These are phyloP conservation scores for Formicarius rufipectus DNA, from an alignment of 2,113 vertebrate genomes.

Conservation along the genomic window DNA sequence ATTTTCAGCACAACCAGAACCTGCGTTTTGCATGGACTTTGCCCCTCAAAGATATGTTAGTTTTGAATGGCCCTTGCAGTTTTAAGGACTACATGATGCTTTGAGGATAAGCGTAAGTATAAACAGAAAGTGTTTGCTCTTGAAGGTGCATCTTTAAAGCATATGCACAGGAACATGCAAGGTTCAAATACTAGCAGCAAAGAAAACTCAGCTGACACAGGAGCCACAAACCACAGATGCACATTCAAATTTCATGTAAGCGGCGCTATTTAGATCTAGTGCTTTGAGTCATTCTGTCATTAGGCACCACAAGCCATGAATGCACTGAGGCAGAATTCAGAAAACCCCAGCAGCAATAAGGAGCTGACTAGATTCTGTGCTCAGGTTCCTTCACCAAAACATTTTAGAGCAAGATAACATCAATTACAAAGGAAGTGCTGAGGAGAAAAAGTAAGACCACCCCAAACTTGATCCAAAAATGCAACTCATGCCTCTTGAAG, in stretches of 20 bases:
- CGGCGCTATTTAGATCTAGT: background rate
- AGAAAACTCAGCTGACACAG: background rate
- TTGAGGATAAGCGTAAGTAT: background rate
- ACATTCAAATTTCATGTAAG: background rate
- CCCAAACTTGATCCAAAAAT: background rate
- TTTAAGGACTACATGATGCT: background rate
- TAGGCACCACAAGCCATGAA: background rate
- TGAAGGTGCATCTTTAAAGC: background rate
- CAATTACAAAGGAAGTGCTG: background rate
- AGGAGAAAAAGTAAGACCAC: background rate
- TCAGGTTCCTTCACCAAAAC: background rate
- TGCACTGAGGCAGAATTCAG: background rate
- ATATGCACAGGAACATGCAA: background rate
- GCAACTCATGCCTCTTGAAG: background rate
- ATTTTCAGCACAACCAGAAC: background rate
- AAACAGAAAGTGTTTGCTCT: background rate
- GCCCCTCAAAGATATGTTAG: background rate
- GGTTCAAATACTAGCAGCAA: background rate
- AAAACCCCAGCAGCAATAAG: background rate
- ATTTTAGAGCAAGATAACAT: background rate
- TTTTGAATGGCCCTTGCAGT: background rate
- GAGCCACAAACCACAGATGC: background rate
- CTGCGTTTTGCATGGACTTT: background rate
- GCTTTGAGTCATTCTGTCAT: background rate
- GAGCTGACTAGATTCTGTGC: background rate